Conservation (phyloP, 2,888 invertebrate genomes). For the Acrobasis suavella region DNA sequence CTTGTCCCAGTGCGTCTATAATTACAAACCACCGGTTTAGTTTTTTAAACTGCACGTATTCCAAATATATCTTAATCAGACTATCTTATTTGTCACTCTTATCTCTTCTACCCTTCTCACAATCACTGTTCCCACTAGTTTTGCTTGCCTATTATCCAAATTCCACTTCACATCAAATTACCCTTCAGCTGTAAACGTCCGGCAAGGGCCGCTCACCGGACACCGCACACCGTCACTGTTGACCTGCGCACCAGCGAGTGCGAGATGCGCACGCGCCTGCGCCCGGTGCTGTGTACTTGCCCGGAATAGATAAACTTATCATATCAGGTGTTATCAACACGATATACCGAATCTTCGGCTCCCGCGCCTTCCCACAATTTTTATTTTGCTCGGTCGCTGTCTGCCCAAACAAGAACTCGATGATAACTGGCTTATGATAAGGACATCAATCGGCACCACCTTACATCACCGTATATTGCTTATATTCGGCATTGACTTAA, state of each 20-base stretch:
- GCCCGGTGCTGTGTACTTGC: slow-evolving; percentile 6
- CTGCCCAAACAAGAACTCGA: not conserved
- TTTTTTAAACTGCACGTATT: too few relatives aligned
- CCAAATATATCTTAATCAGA: too few relatives aligned
- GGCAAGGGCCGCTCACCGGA: not conserved
- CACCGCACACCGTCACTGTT: not conserved
- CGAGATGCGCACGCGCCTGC: slow-evolving; percentile 18
- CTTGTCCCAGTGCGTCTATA: too few relatives aligned
- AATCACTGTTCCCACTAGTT: too few relatives aligned
- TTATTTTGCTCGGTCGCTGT: not conserved
- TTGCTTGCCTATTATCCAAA: too few relatives aligned
- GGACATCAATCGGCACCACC: not conserved
- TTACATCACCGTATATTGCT: not conserved
- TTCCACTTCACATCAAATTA: too few relatives aligned
- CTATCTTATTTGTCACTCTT: too few relatives aligned
- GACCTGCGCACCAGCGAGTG: not conserved
- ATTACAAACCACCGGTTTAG: too few relatives aligned
- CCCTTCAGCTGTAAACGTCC: too few relatives aligned
- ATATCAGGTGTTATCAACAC: slow-evolving; percentile 2
- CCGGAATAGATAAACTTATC: slow-evolving; percentile 15
- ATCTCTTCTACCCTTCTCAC: too few relatives aligned
- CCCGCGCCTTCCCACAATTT: not conserved
- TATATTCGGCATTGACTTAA: not conserved
- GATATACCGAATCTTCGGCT: not conserved
- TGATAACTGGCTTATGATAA: not conserved